A percentile compares a stretch with the other conserved stretches of the same genome.
These are phyloP conservation scores for Invenusta paracnida DNA, from an alignment of 2,888 invertebrate genomes.

Conservation along the genomic window DNA sequence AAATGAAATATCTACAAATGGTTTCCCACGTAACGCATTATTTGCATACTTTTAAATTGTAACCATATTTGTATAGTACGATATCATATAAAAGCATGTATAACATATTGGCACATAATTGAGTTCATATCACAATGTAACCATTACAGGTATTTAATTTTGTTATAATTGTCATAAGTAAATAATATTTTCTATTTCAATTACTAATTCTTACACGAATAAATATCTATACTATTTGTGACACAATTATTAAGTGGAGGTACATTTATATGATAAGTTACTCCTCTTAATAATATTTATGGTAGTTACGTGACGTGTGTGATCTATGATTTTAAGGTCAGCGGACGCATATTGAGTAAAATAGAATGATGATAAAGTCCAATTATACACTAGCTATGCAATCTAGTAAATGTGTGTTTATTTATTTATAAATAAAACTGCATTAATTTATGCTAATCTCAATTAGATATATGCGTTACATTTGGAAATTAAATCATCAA, in stretches of 20 bases:
- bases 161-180: background rate
- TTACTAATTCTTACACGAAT: background rate
- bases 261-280: background rate
- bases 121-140: background rate
- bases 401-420: background rate
- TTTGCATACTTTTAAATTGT: too few species aligned
- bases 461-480: slow-evolving; percentile 3
- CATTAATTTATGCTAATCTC: slow-evolving; percentile 26
- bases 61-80: too few species aligned
- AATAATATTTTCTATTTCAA: background rate
- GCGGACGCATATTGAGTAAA: background rate
- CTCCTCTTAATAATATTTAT: background rate
- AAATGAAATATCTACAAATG: too few species aligned
- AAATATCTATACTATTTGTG: background rate
- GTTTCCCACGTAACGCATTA: too few species aligned
- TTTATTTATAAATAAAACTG: background rate
- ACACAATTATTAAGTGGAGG: background rate
- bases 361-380: background rate
- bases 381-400: slow-evolving; percentile 4
- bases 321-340: slow-evolving; percentile 5
- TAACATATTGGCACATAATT: too few species aligned
- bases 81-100: too few species aligned
- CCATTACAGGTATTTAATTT: background rate
- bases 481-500: too few species aligned
- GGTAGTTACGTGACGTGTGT: background rate